Base-by-base conservation (phyloP, 2,888 invertebrate species). In the Melanophora roralis region DNA sequence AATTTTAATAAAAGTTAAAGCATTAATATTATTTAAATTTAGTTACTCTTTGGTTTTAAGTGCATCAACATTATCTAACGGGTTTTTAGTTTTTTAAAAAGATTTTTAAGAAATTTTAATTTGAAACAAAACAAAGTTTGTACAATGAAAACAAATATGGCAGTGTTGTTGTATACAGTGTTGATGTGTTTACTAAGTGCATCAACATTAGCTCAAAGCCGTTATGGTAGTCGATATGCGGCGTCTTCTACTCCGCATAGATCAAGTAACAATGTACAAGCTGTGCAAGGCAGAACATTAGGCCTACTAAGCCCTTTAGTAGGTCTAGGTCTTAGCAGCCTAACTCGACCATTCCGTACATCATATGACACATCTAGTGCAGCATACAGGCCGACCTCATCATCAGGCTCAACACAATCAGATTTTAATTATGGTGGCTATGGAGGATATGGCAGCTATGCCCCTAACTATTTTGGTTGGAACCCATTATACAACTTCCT, bases 211-310 rank as follows among this genome's bases (percentile, higher is more conserved):
- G 75, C 75, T 7, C 79, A 79, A 62, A 68, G 2, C 16, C 40
- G 12, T 21, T 71, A 71, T 40, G 27, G 51, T n/a, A 71, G 49
- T 49, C 59, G 43, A 11, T 21, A 21, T 1, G n/a, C n/a, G n/a
- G 19, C 49, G 2, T 23, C 23, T 23, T 19, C 23, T 4, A 40
- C 40, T 47, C 68, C 49, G 9, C 19, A 64, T 7, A 55, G 55
- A 34, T 16, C 32, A 14, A 21, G 40, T n/a, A 65, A 47, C 16
- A 45, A 55, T 53, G 75, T 40, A 36, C 57, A 75, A 0, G 38
- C n/a, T 7, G 82, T 53, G 2, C 68, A 82, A 57, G 82, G 81
- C 9, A 62, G 82, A 2, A 82, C 82, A 0, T 69, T 82, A 34
- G 82, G 79, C 7, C 14, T 81, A 0, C 12, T 82, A 32, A n/a